Evolutionary conservation across 2,888 invertebrate species (phyloP).

Genomic region (Polymixis flavicincta): DNA sequence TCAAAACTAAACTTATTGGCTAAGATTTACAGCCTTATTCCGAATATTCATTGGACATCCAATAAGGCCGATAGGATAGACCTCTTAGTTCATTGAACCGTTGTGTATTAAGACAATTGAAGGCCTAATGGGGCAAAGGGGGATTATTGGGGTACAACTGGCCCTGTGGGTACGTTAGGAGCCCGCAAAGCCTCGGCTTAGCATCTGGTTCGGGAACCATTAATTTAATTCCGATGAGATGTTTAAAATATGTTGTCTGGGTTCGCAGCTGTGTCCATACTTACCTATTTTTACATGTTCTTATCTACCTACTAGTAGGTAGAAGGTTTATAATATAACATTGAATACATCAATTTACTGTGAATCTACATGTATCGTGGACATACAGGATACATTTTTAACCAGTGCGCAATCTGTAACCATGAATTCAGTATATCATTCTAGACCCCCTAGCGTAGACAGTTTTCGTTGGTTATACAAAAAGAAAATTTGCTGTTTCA

Average conservation of each 20-base stretch:
- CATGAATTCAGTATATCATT: no score
- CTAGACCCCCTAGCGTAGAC: no score
- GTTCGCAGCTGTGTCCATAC: conserved; percentile 17
- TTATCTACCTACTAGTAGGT: not conserved
- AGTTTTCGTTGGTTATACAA: no score
- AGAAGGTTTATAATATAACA: not conserved
- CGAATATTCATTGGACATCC: conserved; percentile 48
- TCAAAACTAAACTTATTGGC: conserved; percentile 24
- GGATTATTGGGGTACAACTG: conserved; percentile 61
- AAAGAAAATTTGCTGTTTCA: no score
- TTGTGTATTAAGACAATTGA: conserved; percentile 62
- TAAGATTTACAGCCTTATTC: conserved; percentile 37
- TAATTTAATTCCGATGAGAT: conserved; percentile 53
- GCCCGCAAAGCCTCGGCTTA: conserved; percentile 51
- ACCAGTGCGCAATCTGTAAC: no score
- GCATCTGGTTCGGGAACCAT: conserved; percentile 43
- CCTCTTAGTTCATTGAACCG: conserved; percentile 62
- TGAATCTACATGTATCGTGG: not conserved
- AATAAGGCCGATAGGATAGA: conserved; percentile 54
- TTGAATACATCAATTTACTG: conserved; percentile 7
- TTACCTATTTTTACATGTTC: not conserved
- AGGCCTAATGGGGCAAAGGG: conserved; percentile 63
- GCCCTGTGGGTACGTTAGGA: conserved; percentile 35
- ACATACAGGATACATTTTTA: no score
- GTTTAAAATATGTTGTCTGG: conserved; percentile 45